Base-by-base conservation (phyloP, 2,797 vertebrate species). In the Darevskia nairensis region DNA sequence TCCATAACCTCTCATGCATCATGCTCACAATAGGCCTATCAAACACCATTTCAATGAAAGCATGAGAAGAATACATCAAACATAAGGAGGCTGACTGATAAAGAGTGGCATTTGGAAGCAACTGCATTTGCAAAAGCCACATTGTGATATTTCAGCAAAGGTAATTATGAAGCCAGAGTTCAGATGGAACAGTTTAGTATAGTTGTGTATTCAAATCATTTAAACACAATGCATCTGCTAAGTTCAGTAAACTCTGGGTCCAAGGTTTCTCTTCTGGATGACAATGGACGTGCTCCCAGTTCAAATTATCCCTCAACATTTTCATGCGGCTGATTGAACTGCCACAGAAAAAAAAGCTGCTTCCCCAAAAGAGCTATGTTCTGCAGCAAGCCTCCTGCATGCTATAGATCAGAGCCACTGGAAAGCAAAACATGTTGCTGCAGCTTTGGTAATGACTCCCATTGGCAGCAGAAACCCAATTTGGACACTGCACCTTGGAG, bases 1-100 rank as follows among this genome's bases (percentile, higher is more conserved):
- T 76, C 74, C 64, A 89, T 39, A 82, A 32, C 55, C 55, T 91
- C 46, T 66, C 72, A 84, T 55, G 84, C 80, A 82, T 69, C 64
- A 81, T 68, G 44, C 81, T 81, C 78, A 85, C 59, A 85, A 85
- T 68, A 85, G 69, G 35, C 55, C 71, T 76, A 76, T 80, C 59
- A 81, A 85, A 75, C 25, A 59, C 35, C 29, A 76, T 68, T 84
- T 80, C 66, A 41, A 50, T 75, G 76, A 61, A 89, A 77, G 41
- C 55, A 83, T 50, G 68, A 84, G 59, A 61, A 46, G 44, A 85
- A 32, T 61, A 68, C 15, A 78, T 44, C n/a, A 59, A 79, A 90
- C 29, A 6, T 35, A 84, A 76, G n/a, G 7, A 80, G 39, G 41
- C 10, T 1, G 32, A 15, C 50, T n/a, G 68, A 61, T 87, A 41